Evolutionary conservation across 2,888 invertebrate genomes (phyloP), one percentile per base, ranked within the genome.

Genomic region (Elysia crispata): DNA sequence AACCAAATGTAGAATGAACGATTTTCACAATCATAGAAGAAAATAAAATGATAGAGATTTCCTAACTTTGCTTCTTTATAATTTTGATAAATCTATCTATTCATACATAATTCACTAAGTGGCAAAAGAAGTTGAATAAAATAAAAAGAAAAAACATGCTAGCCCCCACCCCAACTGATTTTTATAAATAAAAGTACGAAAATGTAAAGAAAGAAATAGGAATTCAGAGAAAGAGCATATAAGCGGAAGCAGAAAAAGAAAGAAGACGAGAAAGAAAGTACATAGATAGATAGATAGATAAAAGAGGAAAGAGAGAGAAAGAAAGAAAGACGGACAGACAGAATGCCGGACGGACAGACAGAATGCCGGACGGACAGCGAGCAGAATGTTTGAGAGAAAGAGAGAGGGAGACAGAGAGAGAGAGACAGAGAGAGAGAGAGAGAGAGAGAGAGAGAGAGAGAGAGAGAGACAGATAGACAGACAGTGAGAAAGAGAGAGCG

Each of bases 361-460:
- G 13, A 54, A 13, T 15, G 13, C 13, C 54, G 13, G 13, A 54
- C 54, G 20, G 13, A 54, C 54, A 54, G 13, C 13, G 20, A 20
- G 20, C 13, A 54, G 54, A 54, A 20, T 15, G 54, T 15, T 13
- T 15, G 54, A 54, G n/a, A n/a, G n/a, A n/a, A n/a, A n/a, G n/a
- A n/a, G n/a, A n/a, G n/a, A n/a, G n/a, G n/a, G n/a, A n/a, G n/a
- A n/a, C n/a, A n/a, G n/a, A n/a, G n/a, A n/a, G n/a, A n/a, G n/a
- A n/a, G n/a, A n/a, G n/a, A n/a, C 13, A 54, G 54, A 54, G 54
- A 54, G 54, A 54, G 54, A 54, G 54, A 54, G 54, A 54, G 54
- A 54, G 54, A 54, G 54, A 54, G 54, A 54, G 54, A 54, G 54
- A 54, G 54, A 54, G 54, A 54, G 54, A 54, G n/a, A n/a, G n/a